Base-by-base conservation (phyloP, 2,888 invertebrate genomes). In the Hirudinaria manillensis region DNA sequence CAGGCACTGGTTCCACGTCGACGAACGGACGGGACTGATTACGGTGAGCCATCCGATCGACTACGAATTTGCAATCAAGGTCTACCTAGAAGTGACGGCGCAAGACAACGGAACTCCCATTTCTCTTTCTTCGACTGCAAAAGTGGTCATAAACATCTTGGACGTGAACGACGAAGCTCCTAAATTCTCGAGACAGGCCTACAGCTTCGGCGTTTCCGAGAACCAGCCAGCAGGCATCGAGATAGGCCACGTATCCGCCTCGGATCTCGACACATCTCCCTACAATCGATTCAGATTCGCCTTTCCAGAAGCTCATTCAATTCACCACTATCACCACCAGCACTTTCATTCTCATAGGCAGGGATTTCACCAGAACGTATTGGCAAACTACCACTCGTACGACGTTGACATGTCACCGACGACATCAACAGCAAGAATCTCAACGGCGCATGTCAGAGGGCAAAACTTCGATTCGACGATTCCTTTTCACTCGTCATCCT, bases 161-260 rank as follows among this genome's bases (percentile, higher is more conserved):
- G 77, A 77, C 53, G 56, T 71, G 27, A 76, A 77, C 66, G 77
- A 77, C 38, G 74, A 77, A 65, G 65, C 74, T 16, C 77, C 77
- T 19, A 34, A 76, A 27, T 77, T 77, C 71, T 53, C 45, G 21
- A 67, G 61, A 32, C 55, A 55, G 24, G 61, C 70, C 27, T 76
- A 68, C 68, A 56, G 66, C 51, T 77, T 77, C 34, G 77, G 61
- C 29, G 71, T 72, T 1, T 67, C 56, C 38, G 77, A 77, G 45
- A 77, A 77, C 53, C 27, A 67, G 53, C 67, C 76, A 27, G 74
- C 73, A 19, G 74, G 71, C 29, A 77, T 74, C 32, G 77, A 76
- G 51, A 75, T 77, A 3, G 77, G 77, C 19, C 68, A 61, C 19
- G 77, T 77, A 19, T 61, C 56, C 3, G 77, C 77, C 21, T 70